Conservation (phyloP, 2,888 invertebrate species). For the Congeria kusceri region DNA sequence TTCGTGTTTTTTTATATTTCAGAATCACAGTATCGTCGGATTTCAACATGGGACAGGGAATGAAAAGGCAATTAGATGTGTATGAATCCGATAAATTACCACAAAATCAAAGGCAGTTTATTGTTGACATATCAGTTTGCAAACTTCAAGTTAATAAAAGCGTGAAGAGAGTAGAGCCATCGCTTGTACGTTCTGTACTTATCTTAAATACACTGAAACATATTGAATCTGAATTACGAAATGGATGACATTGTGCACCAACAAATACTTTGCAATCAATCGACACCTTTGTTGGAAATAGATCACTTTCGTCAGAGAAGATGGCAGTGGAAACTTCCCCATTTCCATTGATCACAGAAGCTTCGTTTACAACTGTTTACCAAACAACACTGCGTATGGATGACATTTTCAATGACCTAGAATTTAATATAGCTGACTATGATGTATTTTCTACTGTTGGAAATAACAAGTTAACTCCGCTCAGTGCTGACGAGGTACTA, state of each 20-base stretch:
- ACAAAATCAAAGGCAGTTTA: constrained; percentile 89
- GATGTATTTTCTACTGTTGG: constrained; percentile 85
- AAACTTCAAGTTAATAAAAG: constrained; percentile 91
- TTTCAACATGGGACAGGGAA: constrained; percentile 68
- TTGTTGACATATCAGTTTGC: constrained; percentile 96
- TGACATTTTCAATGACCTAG: constrained; percentile 84
- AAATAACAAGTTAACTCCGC: constrained; percentile 82
- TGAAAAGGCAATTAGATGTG: constrained; percentile 66
- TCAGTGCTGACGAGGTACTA: constrained; percentile 85
- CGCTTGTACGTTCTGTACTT: constrained; percentile 94
- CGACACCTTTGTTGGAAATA: constrained; percentile 68
- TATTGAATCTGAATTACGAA: constrained; percentile 93
- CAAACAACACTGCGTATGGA: constrained; percentile 62
- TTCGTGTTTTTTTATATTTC: too few species aligned
- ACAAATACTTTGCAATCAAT: constrained; percentile 66
- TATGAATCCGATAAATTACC: constrained; percentile 30
- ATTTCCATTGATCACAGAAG: constrained; percentile 47
- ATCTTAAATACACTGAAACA: constrained; percentile 96
- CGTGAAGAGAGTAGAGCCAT: constrained; percentile 90
- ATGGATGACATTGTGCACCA: constrained; percentile 84
- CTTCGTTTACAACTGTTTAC: constrained; percentile 43
- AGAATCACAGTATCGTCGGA: too few species aligned
- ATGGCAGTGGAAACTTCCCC: constrained; percentile 43
- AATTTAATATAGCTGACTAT: constrained; percentile 87
- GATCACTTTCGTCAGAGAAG: constrained; percentile 29